Percentiles rank a stretch among this genome's conserved stretches.
These are phyloP conservation scores for Phylloscopus collybita DNA, from an alignment of 2,797 vertebrate species.

Conservation along the genomic window DNA sequence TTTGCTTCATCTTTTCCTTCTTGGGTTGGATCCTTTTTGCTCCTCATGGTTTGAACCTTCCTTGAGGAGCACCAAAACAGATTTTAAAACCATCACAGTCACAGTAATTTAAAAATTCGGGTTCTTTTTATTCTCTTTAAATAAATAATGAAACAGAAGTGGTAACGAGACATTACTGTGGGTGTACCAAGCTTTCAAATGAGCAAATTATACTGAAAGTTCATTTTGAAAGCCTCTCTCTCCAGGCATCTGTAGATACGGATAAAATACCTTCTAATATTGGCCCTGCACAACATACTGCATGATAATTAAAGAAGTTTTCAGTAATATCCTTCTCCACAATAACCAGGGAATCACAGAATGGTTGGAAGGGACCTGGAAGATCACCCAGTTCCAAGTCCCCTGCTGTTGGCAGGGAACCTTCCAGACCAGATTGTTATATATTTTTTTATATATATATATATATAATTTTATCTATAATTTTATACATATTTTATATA, in stretches of 20 bases:
- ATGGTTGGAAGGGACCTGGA: background rate
- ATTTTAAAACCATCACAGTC: background rate
- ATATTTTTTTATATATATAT: background rate
- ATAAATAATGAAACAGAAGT: background rate
- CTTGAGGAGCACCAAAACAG: background rate
- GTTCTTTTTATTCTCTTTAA: background rate
- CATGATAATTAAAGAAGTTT: background rate
- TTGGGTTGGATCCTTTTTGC: background rate
- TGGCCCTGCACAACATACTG: background rate
- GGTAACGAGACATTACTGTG: background rate
- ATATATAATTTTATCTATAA: too few relatives aligned
- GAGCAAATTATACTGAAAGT: background rate
- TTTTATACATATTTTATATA: too few relatives aligned
- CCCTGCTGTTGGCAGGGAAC: background rate
- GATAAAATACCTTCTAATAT: background rate
- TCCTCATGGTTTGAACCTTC: background rate
- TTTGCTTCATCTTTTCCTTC: background rate
- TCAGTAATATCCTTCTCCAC: background rate
- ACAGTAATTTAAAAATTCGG: background rate
- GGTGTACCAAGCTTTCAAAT: background rate
- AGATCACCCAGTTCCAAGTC: background rate
- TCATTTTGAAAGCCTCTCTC: background rate
- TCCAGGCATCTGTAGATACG: background rate
- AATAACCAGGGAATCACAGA: background rate
- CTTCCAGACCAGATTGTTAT: background rate